Evolutionary conservation across 2,888 invertebrate genomes (phyloP).

Genomic region (Caenorhabditis afra): DNA sequence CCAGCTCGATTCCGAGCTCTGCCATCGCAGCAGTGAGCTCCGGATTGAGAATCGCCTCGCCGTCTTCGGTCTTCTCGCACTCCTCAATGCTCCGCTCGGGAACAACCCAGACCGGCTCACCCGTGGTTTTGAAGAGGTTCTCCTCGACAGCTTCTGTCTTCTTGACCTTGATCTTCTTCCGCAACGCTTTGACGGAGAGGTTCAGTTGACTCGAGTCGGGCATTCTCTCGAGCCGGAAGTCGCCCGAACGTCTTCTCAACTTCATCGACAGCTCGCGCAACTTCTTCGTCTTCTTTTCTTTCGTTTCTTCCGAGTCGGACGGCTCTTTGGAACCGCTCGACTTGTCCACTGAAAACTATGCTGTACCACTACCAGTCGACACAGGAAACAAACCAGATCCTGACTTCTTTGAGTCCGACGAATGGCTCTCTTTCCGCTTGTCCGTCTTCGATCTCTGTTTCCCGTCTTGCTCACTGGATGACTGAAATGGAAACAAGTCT

Average conservation of each 20-base stretch:
- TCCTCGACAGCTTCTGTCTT: not conserved
- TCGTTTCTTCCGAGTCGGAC: slow-evolving; percentile 9
- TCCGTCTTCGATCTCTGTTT: slow-evolving; percentile 10
- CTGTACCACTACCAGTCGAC: too few species aligned
- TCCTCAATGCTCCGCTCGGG: not conserved
- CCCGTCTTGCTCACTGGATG: slow-evolving; percentile 29
- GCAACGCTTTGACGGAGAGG: slow-evolving; percentile 1
- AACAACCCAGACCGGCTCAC: slow-evolving; percentile 33
- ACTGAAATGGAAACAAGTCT: not conserved
- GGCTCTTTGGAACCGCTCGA: slow-evolving; percentile 24
- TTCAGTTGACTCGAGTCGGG: slow-evolving; percentile 38
- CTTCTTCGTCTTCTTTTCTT: slow-evolving; percentile 7
- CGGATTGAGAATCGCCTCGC: slow-evolving; percentile 5
- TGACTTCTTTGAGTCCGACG: slow-evolving; percentile 7
- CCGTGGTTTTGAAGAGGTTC: slow-evolving; percentile 29
- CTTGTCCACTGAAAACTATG: slow-evolving; percentile 13
- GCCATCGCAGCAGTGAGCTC: slow-evolving; percentile 15
- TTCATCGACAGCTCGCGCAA: not conserved
- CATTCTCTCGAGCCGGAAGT: slow-evolving; percentile 28
- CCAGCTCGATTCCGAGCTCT: slow-evolving; percentile 8
- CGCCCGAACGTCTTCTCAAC: slow-evolving; percentile 5
- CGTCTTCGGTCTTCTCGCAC: slow-evolving; percentile 8
- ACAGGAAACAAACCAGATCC: too few species aligned
- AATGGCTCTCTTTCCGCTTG: slow-evolving; percentile 16
- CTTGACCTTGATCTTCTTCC: slow-evolving; percentile 11